These are phyloP conservation scores for Tragulus kanchil DNA, from an alignment of 2,113 vertebrate species.

Conservation along the genomic window DNA sequence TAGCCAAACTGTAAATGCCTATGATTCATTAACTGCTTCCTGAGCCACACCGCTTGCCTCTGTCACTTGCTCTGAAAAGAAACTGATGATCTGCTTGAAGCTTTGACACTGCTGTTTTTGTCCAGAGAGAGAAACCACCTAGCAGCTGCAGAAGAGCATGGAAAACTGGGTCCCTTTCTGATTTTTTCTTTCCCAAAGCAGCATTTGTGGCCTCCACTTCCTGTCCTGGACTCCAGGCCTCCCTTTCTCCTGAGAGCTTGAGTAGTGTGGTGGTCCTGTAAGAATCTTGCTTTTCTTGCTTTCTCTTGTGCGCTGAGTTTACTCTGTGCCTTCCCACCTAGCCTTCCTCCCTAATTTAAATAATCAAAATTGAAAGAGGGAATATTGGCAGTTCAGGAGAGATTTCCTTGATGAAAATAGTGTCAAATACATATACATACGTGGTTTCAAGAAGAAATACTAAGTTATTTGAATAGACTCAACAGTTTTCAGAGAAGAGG, in stretches of 20 bases:
- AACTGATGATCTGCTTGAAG: background rate
- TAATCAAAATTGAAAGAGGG: constrained; percentile 8
- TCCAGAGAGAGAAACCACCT: background rate
- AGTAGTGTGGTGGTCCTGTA: background rate
- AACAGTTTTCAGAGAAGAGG: background rate
- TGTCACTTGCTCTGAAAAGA: background rate
- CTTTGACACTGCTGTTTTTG: background rate
- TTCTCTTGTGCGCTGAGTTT: background rate
- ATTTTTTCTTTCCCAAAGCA: background rate
- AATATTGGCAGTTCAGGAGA: background rate
- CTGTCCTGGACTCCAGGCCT: background rate
- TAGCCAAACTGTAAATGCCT: background rate
- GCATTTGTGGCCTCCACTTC: background rate
- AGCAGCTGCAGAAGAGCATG: background rate
- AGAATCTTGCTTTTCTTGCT: background rate
- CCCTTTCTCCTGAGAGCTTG: background rate
- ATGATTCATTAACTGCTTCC: background rate
- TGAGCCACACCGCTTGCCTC: background rate
- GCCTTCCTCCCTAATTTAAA: background rate
- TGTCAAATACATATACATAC: background rate
- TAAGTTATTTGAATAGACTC: background rate
- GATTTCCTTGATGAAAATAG: background rate
- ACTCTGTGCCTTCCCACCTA: too few species aligned
- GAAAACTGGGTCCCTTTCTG: background rate
- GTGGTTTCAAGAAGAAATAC: background rate